Evolutionary conservation across 1,140 invertebrate species (phyloP), one percentile per base, ranked within the genome.

Genomic region (Carposina sasakii): DNA sequence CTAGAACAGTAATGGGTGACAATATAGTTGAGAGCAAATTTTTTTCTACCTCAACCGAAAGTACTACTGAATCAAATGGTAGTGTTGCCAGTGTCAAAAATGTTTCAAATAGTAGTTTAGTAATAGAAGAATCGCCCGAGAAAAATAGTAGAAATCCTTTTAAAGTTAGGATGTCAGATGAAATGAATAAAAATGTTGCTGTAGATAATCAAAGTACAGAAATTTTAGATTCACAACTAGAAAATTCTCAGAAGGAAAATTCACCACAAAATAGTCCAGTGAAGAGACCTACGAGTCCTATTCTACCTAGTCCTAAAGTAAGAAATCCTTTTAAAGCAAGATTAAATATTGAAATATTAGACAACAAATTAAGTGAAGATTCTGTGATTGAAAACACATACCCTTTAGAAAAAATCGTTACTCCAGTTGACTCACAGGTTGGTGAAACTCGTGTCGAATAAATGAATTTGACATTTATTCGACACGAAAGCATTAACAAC

Each of bases 21-120:
- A 70, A 81, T 51, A 40, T 79, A 2, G 73, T 85, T 19, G 71
- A 84, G 61, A 85, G 82, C 48, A 84, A 79, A 48, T 86, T 86
- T 54, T 86, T 85, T 54, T 71, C 48, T 57, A 33, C 49, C 13
- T 55, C 50, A n/a, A n/a, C n/a, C n/a, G n/a, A n/a, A n/a, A n/a
- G n/a, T 13, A 41, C 15, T 41, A 43, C 3, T n/a, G 31, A 57
- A 13, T 28, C 40, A 24, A 16, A 10, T 45, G 4, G 8, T 33
- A 52, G 30, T 26, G 17, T 5, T n/a, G 13, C 21, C 4, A 12
- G n/a, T 24, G 9, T 9, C 16, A 40, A 19, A 13, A 30, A 48
- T 13, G 36, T 15, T 43, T 48, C 45, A 12, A 48, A 40, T 28
- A 47, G 52, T 10, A 66, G 57, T 63, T 46, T 70, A 15, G 47